phyloP scores from a whole-genome alignment of 53 echinoderm and acorn worm species.

The Echinometra lucunter region DNA sequence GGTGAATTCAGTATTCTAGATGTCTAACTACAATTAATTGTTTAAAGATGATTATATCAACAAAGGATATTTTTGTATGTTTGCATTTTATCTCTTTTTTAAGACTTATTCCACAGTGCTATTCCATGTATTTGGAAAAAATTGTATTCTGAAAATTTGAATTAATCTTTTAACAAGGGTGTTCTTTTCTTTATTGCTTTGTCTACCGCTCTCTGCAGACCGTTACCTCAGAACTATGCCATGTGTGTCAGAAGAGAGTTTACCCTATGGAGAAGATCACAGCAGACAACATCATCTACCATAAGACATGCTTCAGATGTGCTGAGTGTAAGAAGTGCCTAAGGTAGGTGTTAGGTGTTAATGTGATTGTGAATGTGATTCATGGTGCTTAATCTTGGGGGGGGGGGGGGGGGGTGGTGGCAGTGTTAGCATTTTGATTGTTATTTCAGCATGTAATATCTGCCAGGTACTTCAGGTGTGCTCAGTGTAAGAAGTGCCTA shows the following conservation, averaged over 20 bases:
- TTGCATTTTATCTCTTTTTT: too few relatives aligned
- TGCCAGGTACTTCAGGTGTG: too few relatives aligned
- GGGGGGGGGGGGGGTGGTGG: too few relatives aligned
- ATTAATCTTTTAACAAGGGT: background rate
- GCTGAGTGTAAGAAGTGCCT: constrained; percentile 83
- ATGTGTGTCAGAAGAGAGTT: constrained; percentile 83
- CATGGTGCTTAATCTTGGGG: background rate
- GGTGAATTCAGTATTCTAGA: too few relatives aligned
- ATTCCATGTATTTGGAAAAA: too few relatives aligned
- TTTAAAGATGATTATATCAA: too few relatives aligned
- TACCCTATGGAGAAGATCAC: constrained; percentile 96
- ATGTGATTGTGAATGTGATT: background rate
- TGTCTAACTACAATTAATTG: too few relatives aligned
- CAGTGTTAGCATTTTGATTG: background rate
- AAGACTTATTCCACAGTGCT: too few relatives aligned
- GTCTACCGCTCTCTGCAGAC: constrained; percentile 10
- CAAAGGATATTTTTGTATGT: too few relatives aligned
- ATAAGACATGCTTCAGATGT: constrained; percentile 92
- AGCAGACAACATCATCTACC: constrained; percentile 82
- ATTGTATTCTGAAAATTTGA: background rate
- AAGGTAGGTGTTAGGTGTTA: constrained; percentile 74
- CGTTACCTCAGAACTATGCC: constrained; percentile 70
- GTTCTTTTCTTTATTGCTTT: constrained; percentile 10
- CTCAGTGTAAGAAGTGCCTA: constrained; percentile 75
- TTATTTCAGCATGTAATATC: too few relatives aligned